phyloP scores from a whole-genome alignment of 2,888 invertebrate species.

The Caenorhabditis sp. region DNA sequence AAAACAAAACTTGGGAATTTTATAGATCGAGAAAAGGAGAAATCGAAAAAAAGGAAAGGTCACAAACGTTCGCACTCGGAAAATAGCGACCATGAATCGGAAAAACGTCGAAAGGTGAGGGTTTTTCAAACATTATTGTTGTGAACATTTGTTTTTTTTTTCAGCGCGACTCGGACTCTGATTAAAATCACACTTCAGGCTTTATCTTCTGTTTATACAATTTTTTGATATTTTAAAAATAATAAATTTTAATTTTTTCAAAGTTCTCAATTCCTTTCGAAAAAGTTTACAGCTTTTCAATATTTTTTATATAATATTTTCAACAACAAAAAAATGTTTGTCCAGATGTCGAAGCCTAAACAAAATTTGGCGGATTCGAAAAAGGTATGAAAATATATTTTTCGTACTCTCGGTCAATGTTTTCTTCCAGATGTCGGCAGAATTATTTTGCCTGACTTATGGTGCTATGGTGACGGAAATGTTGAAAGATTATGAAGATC shows the following conservation, averaged over 20 bases:
- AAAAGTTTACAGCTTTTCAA: background rate
- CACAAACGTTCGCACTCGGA: slow-evolving; percentile 33
- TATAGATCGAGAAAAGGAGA: slow-evolving; percentile 10
- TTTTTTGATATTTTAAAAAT: slow-evolving; percentile 8
- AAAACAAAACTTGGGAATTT: no score
- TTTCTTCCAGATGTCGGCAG: slow-evolving; percentile 72
- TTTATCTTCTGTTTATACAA: background rate
- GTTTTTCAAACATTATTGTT: background rate
- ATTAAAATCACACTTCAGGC: background rate
- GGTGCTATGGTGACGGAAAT: slow-evolving; percentile 96
- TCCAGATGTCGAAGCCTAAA: slow-evolving; percentile 39
- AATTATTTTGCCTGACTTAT: slow-evolving; percentile 94
- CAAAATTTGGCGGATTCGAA: slow-evolving; percentile 47
- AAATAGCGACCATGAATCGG: slow-evolving; percentile 17
- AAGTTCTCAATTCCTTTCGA: background rate
- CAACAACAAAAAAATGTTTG: slow-evolving; percentile 27
- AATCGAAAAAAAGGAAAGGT: no score
- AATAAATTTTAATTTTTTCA: background rate
- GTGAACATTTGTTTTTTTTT: no score
- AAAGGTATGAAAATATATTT: slow-evolving; percentile 26
- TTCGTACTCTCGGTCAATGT: background rate
- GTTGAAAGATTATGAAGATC: slow-evolving; percentile 92
- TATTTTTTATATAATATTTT: background rate
- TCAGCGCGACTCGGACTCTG: background rate
- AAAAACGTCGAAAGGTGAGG: slow-evolving; percentile 14